Evolutionary conservation across 2,797 vertebrate species (phyloP).

Genomic region (Melopsittacus undulatus): DNA sequence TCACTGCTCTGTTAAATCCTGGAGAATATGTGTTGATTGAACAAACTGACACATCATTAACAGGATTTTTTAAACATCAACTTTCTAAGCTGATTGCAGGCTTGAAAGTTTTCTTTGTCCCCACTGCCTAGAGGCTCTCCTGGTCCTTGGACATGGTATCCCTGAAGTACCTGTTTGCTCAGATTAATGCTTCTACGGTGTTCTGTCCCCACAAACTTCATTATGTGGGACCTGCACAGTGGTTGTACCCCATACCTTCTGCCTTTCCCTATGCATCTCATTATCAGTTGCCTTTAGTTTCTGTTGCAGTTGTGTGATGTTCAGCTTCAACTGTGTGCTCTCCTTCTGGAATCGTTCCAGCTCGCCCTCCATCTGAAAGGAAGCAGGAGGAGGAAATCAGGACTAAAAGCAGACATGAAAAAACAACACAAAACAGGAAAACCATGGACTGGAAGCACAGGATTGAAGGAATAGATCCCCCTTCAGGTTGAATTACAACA

Average conservation of each 20-base stretch:
- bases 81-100: not conserved
- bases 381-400: slow-evolving; percentile 20
- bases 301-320: slow-evolving; percentile 80
- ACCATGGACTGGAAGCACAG: not conserved
- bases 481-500: not conserved
- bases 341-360: slow-evolving; percentile 82
- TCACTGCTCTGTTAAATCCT: not conserved
- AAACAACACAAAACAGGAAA: slow-evolving; percentile 20
- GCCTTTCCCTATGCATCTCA: slow-evolving; percentile 82
- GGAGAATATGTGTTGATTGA: not conserved
- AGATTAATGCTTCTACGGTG: not conserved
- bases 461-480: not conserved
- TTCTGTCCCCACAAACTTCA: not conserved
- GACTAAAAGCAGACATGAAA: not conserved
- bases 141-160: not conserved
- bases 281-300: slow-evolving; percentile 82
- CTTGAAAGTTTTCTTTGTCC: not conserved
- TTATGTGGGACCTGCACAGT: not conserved
- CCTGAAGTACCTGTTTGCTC: not conserved
- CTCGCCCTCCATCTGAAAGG: slow-evolving; percentile 85
- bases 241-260: slow-evolving; percentile 76
- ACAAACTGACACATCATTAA: not conserved
- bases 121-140: not conserved
- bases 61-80: not conserved
- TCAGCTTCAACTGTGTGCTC: slow-evolving; percentile 84